Conservation (phyloP, 2,888 invertebrate genomes). For the Epsilonema sp. region DNA sequence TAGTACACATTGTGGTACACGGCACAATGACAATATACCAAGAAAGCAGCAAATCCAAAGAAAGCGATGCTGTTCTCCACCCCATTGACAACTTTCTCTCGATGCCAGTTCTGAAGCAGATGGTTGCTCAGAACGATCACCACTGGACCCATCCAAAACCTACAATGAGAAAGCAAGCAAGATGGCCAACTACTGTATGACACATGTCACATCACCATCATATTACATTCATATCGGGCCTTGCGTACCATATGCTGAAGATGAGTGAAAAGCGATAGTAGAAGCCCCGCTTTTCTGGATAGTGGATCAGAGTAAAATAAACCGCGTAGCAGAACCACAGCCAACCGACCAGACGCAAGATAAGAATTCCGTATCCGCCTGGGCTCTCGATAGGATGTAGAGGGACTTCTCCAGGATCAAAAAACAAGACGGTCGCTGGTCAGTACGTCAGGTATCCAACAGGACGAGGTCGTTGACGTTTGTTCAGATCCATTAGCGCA, state of each 20-base stretch:
- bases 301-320: constrained; percentile 56
- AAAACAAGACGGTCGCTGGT: too few species aligned
- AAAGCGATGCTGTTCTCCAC: constrained; percentile 46
- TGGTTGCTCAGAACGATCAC: constrained; percentile 56
- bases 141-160: constrained; percentile 59
- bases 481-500: too few species aligned
- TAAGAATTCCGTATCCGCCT: constrained; percentile 60
- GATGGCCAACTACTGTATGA: too few species aligned
- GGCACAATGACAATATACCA: constrained; percentile 39
- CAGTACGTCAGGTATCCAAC: too few species aligned
- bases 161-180: constrained; percentile 21
- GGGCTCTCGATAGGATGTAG: constrained; percentile 72
- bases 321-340: constrained; percentile 49
- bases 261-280: constrained; percentile 61
- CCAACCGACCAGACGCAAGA: constrained; percentile 57
- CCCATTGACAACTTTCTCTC: constrained; percentile 51
- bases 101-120: constrained; percentile 56
- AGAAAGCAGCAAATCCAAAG: constrained; percentile 47
- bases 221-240: too few species aligned
- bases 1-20: too few species aligned
- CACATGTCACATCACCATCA: too few species aligned
- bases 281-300: constrained; percentile 59
- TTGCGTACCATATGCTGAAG: constrained; percentile 53
- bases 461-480: too few species aligned
- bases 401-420: constrained; percentile 76